Evolutionary conservation across 2,888 invertebrate genomes (phyloP), one percentile per base, ranked within the genome.

Genomic region (Leucophora obtusa): DNA sequence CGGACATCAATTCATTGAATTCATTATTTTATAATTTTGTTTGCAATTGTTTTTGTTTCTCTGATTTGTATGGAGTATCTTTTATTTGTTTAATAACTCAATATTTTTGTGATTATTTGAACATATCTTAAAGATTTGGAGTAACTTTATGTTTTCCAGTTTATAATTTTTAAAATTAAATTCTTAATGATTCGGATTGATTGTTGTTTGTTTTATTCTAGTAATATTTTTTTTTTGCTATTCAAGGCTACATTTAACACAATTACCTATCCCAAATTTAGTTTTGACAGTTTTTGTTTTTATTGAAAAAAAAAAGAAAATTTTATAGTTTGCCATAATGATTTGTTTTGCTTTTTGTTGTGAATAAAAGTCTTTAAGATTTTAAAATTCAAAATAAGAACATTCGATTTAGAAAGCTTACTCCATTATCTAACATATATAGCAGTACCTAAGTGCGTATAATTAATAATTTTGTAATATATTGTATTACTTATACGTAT

Each of bases 231-330:
- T 21, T 17, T 53, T 18, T 68, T 56, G 4, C 17, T 68, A 28
- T 11, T 66, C 43, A 68, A 56, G 54, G 54, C 15, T 43, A 6
- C 54, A 24, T 24, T 35, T 35, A 15, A 9, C 28, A 28, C 33
- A 66, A 53, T 53, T 53, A 66, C 66, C 66, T 66, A 66, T 47
- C 56, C 47, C 47, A 68, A 68, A 28, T 15, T 17, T 17, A 3
- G 24, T 43, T 38, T 21, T 17, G 33, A 66, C 38, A 38, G 8
- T 50, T 10, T 50, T 10, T 15, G 6, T 14, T 28, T 56, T n/a
- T 35, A 38, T 9, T 1, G 5, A 28, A 28, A 56, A 28, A 33
- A 56, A 33, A 28, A 28, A 28, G 7, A 28, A 28, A 28, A 28
- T 4, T 28, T 28, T 3, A 3, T 28, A 7, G n/a, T 7, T 28